Base-by-base conservation (phyloP, 2,113 vertebrate genomes). In the Phylloscopus trochilus region DNA sequence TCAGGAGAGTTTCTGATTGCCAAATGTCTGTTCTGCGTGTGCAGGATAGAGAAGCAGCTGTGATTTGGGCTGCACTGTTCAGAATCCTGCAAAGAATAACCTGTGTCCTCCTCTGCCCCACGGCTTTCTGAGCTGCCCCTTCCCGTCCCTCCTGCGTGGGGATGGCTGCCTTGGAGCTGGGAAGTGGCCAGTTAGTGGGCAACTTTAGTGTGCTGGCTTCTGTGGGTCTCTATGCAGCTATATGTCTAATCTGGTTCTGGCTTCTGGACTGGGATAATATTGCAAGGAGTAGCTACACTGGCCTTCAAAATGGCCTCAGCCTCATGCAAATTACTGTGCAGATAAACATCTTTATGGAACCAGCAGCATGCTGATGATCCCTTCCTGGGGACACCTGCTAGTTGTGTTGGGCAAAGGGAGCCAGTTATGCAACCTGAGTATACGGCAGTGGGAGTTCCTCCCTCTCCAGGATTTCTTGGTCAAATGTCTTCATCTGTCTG, bases 91-190 rank as follows among this genome's bases (percentile, higher is more conserved):
- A 8, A 23, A 60, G 31, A 46, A 20, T 41, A 8, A 53, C 35
- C 37, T 19, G 7, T 47, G 56, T 94, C 35, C 59, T 87, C 14
- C 20, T 37, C 22, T 69, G 58, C 13, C 0, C 1, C 0, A 1
- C 10, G 15, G 21, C 46, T 66, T 90, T n/a, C 30, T 81, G 27
- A 41, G 27, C 62, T 64, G 33, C 28, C n/a, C 7, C 6, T 89
- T 70, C 33, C 39, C 12, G 4, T 47, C 49, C 53, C 27, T 67
- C 15, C n/a, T 70, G 46, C 0, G 0, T 37, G 37, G 4, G 1
- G 33, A 14, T 66, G 31, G 35, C 67, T 68, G 44, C 24, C n/a
- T 75, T 77, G 68, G 44, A 78, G 64, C 55, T 92, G 52, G 60
- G 51, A 83, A 30, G 26, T 24, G 56, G 15, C 31, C 23, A 1